Evolutionary conservation across 2,888 invertebrate species (phyloP).

Genomic region (Tetragnatha montana): DNA sequence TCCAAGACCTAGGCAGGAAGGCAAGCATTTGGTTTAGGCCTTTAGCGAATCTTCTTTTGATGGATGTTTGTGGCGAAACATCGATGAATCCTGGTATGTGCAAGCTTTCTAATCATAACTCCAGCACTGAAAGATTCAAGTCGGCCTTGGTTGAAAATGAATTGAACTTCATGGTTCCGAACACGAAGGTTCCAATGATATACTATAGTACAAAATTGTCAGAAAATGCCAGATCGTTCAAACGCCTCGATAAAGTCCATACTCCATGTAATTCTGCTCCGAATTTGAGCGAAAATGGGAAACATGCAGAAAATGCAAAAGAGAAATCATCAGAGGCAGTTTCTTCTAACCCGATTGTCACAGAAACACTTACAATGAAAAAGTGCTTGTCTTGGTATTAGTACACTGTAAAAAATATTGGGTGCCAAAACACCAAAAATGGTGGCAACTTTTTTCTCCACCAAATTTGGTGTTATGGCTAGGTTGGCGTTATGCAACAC

Average conservation of each 20-base stretch:
- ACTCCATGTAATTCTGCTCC: background rate
- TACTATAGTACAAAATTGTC: background rate
- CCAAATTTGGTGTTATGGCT: too few species aligned
- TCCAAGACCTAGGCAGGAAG: slow-evolving; percentile 27
- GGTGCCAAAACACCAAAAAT: too few species aligned
- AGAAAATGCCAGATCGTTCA: background rate
- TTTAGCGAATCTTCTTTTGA: background rate
- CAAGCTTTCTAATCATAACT: background rate
- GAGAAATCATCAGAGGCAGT: background rate
- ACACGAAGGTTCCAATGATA: background rate
- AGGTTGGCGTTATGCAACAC: too few species aligned
- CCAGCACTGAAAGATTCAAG: background rate
- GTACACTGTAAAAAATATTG: too few species aligned
- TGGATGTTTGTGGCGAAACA: background rate
- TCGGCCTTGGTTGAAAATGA: background rate
- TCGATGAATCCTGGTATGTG: background rate
- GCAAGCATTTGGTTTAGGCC: slow-evolving; percentile 23
- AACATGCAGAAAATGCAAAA: background rate
- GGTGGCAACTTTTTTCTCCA: too few species aligned
- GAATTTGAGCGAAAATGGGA: background rate
- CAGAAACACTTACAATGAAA: background rate
- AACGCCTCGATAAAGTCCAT: background rate
- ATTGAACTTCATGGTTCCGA: background rate
- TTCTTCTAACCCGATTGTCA: background rate
- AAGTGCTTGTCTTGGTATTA: background rate